These are phyloP conservation scores for Chauna torquata DNA, from an alignment of 2,113 vertebrate species.

Conservation along the genomic window DNA sequence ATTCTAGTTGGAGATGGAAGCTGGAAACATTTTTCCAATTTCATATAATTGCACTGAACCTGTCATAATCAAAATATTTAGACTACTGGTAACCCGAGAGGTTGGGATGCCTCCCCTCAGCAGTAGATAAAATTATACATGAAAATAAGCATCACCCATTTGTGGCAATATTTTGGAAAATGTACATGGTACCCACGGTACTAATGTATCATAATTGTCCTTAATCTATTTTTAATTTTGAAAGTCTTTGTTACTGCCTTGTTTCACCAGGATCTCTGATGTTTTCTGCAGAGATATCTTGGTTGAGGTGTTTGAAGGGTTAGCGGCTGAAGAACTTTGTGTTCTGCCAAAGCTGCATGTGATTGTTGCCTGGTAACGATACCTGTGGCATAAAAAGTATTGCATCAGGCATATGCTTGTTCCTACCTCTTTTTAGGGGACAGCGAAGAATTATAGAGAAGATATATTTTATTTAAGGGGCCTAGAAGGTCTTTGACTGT, in stretches of 20 bases:
- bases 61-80: not conserved
- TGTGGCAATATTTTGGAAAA: not conserved
- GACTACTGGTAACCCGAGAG: not conserved
- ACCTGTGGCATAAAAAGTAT: slow-evolving; percentile 34
- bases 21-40: not conserved
- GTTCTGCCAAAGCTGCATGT: slow-evolving; percentile 26
- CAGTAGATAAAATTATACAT: not conserved
- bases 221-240: not conserved
- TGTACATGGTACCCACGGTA: not conserved
- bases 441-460: not conserved
- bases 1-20: not conserved
- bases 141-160: not conserved
- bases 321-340: slow-evolving; percentile 40
- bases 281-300: slow-evolving; percentile 4
- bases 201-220: not conserved
- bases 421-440: not conserved
- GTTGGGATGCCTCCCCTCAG: not conserved
- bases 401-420: not conserved
- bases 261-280: not conserved
- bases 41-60: not conserved
- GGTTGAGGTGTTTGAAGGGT: slow-evolving; percentile 43
- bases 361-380: slow-evolving; percentile 60
- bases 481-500: not conserved
- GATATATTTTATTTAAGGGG: slow-evolving; percentile 24
- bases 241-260: not conserved